phyloP scores from a whole-genome alignment of 2,888 invertebrate genomes.

The Tribolium freemani region DNA sequence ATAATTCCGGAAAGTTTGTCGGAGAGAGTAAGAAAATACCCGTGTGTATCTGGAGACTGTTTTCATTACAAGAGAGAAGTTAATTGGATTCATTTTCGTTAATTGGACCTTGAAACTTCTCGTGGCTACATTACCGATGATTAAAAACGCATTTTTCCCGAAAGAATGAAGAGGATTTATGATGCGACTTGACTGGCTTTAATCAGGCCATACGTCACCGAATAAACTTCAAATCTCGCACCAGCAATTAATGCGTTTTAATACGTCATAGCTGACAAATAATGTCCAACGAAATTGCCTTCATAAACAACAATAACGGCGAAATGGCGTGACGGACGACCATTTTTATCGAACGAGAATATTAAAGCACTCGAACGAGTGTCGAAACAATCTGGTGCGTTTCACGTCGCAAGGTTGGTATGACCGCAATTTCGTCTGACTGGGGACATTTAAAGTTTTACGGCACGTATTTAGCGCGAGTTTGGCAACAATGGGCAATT shows the following conservation, averaged over 20 bases:
- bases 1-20: conserved; percentile 26
- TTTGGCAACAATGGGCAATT: conserved; percentile 14
- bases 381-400: no score
- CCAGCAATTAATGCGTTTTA: conserved; percentile 16
- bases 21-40: neutral
- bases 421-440: neutral
- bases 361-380: no score
- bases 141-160: neutral
- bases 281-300: conserved; percentile 10
- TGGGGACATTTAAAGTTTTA: neutral
- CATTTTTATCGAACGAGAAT: neutral
- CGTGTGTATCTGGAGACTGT: neutral
- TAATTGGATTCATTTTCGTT: conserved; percentile 13
- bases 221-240: conserved; percentile 2
- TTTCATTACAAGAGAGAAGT: neutral
- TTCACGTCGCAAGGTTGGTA: no score
- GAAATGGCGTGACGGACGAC: neutral
- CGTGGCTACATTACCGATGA: neutral
- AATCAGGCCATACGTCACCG: neutral
- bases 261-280: conserved; percentile 11
- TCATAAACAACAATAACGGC: conserved; percentile 4
- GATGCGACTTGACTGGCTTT: conserved; percentile 4
- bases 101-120: conserved; percentile 3
- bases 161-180: neutral
- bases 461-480: neutral